Percentiles rank a stretch among this genome's conserved stretches.
phyloP scores from a whole-genome alignment of 2,113 vertebrate genomes.

The Trinectes maculatus region DNA sequence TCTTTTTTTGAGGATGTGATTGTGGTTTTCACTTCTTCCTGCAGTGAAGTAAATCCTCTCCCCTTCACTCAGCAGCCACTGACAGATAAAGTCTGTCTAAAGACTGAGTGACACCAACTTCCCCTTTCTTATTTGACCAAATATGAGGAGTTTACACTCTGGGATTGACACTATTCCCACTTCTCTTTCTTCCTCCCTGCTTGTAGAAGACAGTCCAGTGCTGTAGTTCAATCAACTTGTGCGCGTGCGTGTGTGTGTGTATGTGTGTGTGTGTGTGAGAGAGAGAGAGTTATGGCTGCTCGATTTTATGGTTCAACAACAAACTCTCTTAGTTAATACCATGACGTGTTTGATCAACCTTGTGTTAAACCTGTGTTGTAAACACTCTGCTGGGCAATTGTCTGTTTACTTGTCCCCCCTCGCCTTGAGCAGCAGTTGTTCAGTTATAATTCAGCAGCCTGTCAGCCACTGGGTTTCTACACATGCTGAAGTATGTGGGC shows the following conservation, averaged over 20 bases:
- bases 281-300: too few relatives aligned
- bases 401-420: too few relatives aligned
- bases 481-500: too few relatives aligned
- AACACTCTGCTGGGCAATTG: too few relatives aligned
- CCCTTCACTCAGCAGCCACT: neutral
- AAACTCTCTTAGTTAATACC: too few relatives aligned
- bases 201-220: neutral
- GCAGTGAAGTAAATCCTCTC: neutral
- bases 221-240: neutral
- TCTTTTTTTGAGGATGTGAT: slow-evolving; percentile 1
- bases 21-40: slow-evolving; percentile 3
- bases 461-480: too few relatives aligned
- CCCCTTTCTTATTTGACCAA: slow-evolving; percentile 9
- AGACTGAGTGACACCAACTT: neutral
- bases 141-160: neutral
- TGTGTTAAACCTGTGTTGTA: too few relatives aligned
- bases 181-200: neutral
- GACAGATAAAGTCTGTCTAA: slow-evolving; percentile 9
- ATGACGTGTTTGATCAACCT: too few relatives aligned
- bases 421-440: too few relatives aligned
- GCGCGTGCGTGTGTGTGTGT: neutral
- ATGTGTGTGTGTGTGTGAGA: too few relatives aligned
- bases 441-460: too few relatives aligned
- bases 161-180: neutral
- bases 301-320: too few relatives aligned